Evolutionary conservation across 2,113 vertebrate genomes (phyloP).

Genomic region (Sphyrna mokarran): DNA sequence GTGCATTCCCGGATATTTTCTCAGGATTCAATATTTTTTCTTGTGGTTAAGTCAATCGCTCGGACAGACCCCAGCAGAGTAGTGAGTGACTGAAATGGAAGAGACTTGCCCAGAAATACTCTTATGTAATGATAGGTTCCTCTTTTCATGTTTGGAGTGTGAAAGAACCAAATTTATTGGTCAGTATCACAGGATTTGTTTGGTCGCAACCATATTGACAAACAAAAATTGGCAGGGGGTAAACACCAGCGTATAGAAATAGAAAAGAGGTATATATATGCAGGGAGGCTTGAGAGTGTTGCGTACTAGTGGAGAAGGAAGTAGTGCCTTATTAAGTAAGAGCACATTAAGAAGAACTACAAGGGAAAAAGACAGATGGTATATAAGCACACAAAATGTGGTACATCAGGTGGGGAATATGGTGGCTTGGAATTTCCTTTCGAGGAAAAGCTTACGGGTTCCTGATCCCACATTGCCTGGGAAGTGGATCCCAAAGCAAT

Average conservation of each 20-base stretch:
- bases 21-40: conserved; percentile 5
- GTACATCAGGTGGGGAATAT: no score
- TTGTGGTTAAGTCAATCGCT: not conserved
- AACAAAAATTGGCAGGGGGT: not conserved
- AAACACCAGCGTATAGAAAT: not conserved
- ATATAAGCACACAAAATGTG: no score
- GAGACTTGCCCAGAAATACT: not conserved
- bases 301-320: not conserved
- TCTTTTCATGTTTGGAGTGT: not conserved
- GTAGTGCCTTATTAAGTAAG: not conserved
- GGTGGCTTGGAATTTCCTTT: no score
- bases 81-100: not conserved
- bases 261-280: not conserved
- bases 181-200: not conserved
- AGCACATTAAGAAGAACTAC: not conserved
- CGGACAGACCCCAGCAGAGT: not conserved
- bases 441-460: no score
- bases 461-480: no score
- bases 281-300: not conserved
- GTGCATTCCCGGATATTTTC: not conserved
- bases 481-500: no score
- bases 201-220: not conserved
- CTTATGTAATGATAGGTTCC: not conserved
- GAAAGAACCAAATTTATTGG: not conserved
- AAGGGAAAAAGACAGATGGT: not conserved